These are phyloP conservation scores for Crypturellus tataupa DNA, from an alignment of 2,797 vertebrate species.

Conservation along the genomic window DNA sequence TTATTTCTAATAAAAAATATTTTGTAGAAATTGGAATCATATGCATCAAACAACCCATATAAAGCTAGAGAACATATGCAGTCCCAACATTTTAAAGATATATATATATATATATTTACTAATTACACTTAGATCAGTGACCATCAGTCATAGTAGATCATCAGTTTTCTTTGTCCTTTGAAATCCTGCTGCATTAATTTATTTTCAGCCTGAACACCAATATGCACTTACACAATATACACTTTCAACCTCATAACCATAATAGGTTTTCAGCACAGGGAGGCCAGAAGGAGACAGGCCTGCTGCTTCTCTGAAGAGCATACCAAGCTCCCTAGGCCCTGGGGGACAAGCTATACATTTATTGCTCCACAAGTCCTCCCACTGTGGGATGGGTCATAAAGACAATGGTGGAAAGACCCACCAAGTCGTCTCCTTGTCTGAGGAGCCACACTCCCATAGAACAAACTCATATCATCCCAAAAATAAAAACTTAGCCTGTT, in stretches of 20 bases:
- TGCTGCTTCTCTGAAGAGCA: neutral
- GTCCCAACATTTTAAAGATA: slow-evolving; percentile 62
- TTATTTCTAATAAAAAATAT: neutral
- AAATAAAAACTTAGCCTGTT: neutral
- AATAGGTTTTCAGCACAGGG: slow-evolving; percentile 29
- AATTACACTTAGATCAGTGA: slow-evolving; percentile 73
- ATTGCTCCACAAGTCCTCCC: neutral
- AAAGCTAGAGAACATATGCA: slow-evolving; percentile 63
- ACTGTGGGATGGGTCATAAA: neutral
- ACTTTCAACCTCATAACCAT: neutral
- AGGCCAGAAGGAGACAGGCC: neutral
- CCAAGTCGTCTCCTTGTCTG: neutral
- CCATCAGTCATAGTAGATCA: slow-evolving; percentile 68
- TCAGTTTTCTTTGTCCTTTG: slow-evolving; percentile 77
- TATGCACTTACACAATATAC: neutral
- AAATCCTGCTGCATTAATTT: slow-evolving; percentile 74
- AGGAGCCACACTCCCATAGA: neutral
- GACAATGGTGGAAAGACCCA: neutral
- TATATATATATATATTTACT: slow-evolving; percentile 40
- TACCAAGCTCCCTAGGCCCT: neutral
- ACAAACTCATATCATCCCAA: neutral
- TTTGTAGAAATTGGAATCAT: neutral
- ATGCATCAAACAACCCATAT: neutral
- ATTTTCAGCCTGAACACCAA: slow-evolving; percentile 41
- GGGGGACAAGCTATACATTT: neutral